Percentiles rank a stretch among this genome's conserved stretches.
Conservation (phyloP, 2,113 vertebrate genomes). For the Alligator mississippiensis region DNA sequence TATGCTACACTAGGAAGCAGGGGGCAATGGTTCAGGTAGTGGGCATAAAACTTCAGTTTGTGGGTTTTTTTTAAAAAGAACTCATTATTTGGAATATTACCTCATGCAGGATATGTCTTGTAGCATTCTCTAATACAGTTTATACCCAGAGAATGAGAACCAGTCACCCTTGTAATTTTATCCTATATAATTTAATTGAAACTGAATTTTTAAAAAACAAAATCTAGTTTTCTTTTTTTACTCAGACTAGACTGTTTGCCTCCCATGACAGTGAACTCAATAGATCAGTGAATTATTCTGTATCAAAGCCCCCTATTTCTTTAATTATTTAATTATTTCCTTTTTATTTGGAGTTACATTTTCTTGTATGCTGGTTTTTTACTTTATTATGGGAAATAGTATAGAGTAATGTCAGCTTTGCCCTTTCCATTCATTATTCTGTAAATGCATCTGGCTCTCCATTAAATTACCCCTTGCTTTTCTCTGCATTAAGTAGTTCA, state of each 20-base stretch:
- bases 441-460: too few relatives aligned
- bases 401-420: background rate
- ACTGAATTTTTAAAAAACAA: background rate
- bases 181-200: background rate
- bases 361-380: too few relatives aligned
- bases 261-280: background rate
- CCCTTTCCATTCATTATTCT: too few relatives aligned
- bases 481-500: background rate
- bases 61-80: background rate
- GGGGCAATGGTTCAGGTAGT: background rate
- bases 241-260: background rate
- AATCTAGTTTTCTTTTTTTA: background rate
- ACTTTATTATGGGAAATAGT: background rate
- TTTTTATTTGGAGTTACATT: background rate
- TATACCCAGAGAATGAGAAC: background rate
- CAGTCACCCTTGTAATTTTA: background rate
- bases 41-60: background rate
- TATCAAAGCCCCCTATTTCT: background rate
- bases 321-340: background rate
- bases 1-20: background rate
- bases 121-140: background rate
- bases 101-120: background rate
- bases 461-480: background rate
- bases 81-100: background rate
- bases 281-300: background rate